Conservation (phyloP, 2,888 invertebrate genomes). For the Catocala nupta region DNA sequence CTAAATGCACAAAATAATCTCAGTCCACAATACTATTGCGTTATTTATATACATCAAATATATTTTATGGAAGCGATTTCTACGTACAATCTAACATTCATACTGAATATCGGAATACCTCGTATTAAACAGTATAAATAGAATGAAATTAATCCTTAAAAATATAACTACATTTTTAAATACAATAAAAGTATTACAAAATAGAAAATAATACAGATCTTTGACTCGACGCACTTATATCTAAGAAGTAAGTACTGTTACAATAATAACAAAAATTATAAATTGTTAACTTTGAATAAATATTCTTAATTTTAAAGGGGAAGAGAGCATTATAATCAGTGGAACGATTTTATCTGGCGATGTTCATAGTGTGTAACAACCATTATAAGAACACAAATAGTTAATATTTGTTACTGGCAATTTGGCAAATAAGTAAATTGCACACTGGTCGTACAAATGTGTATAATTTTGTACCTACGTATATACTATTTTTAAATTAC, state of each 20-base stretch:
- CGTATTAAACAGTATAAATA: constrained; percentile 85
- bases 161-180: constrained; percentile 73
- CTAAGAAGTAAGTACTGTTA: constrained; percentile 82
- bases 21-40: constrained; percentile 81
- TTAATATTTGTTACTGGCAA: too few species aligned
- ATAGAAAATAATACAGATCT: constrained; percentile 88
- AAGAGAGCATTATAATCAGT: constrained; percentile 79
- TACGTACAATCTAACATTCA: constrained; percentile 74
- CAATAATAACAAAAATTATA: constrained; percentile 75
- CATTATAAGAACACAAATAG: background rate
- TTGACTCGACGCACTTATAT: constrained; percentile 84
- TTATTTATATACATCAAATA: constrained; percentile 72
- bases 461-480: too few species aligned
- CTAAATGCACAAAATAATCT: constrained; percentile 84
- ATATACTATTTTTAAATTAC: background rate
- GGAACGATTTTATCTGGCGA: constrained; percentile 50
- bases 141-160: constrained; percentile 69
- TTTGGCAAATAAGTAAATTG: too few species aligned
- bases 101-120: constrained; percentile 83
- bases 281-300: constrained; percentile 83
- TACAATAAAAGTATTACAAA: constrained; percentile 85
- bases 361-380: constrained; percentile 41
- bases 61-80: constrained; percentile 75
- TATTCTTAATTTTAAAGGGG: constrained; percentile 76
- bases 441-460: too few species aligned